Evolutionary conservation across 2,888 invertebrate species (phyloP).

Genomic region (Drosophila paramelanica): DNA sequence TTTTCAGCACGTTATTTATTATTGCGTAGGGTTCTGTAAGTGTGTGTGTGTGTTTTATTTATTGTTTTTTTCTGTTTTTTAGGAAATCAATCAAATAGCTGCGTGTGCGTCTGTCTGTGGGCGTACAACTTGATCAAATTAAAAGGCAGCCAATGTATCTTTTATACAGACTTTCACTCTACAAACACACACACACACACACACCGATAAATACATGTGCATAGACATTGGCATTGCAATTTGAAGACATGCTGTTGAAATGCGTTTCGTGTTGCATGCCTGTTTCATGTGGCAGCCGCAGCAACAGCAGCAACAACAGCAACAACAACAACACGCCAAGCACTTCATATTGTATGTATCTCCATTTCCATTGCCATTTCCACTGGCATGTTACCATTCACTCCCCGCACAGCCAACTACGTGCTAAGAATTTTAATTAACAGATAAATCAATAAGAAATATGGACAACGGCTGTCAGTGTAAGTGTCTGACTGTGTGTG

Average conservation of each 20-base stretch:
- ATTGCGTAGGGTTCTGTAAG: constrained; percentile 55
- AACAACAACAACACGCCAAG: constrained; percentile 8
- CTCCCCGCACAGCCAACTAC: constrained; percentile 64
- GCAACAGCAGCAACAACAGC: constrained; percentile 14
- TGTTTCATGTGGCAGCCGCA: constrained; percentile 37
- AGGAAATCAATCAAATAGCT: constrained; percentile 40
- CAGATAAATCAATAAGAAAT: constrained; percentile 81
- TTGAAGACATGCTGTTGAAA: constrained; percentile 77
- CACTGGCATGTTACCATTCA: constrained; percentile 45
- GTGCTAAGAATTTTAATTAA: constrained; percentile 82
- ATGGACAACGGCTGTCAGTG: constrained; percentile 80
- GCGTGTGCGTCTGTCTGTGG: constrained; percentile 4
- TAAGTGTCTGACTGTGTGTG: constrained; percentile 25
- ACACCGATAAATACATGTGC: constrained; percentile 22
- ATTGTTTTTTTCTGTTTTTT: constrained; percentile 13
- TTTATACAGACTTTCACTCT: constrained; percentile 8
- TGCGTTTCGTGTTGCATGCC: constrained; percentile 76
- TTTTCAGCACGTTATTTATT: constrained; percentile 79
- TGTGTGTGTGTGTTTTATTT: constrained; percentile 7
- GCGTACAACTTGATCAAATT: constrained; percentile 72
- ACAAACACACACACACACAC: constrained; percentile 1
- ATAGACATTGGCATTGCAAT: constrained; percentile 71
- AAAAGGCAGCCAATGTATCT: constrained; percentile 67
- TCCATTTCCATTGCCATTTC: constrained; percentile 47
- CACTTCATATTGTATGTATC: constrained; percentile 60